Conservation (phyloP, 2,113 vertebrate species). For the Mustela nigripes region DNA sequence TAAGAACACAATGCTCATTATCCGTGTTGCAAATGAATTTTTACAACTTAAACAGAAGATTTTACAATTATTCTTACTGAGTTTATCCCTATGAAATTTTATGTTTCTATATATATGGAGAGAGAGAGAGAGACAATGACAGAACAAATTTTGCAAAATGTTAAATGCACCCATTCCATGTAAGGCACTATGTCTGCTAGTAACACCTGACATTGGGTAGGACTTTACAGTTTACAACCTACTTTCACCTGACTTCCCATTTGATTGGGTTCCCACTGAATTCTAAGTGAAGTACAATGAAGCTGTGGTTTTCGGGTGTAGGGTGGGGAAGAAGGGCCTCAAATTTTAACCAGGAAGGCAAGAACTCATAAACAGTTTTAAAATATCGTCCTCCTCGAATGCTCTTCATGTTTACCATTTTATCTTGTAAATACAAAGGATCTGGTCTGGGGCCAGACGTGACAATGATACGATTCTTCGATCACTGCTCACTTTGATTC, state of each 20-base stretch:
- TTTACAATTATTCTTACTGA: neutral
- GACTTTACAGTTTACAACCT: neutral
- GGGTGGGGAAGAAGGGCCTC: neutral
- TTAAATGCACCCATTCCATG: neutral
- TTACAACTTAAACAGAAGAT: neutral
- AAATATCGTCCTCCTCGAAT: neutral
- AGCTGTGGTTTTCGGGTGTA: neutral
- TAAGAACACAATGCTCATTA: neutral
- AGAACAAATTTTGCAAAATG: conserved; percentile 17
- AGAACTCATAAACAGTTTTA: neutral
- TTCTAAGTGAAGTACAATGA: neutral
- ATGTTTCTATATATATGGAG: neutral
- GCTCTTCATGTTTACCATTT: neutral
- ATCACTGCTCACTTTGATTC: neutral
- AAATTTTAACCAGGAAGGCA: conserved; percentile 5
- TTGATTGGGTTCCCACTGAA: neutral
- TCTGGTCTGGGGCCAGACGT: neutral
- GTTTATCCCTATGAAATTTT: neutral
- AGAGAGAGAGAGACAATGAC: neutral
- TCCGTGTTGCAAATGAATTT: neutral
- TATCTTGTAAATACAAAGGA: neutral
- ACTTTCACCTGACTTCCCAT: neutral
- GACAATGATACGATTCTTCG: neutral
- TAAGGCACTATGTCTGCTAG: neutral
- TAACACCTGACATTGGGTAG: neutral